Percentiles rank a stretch among this genome's conserved stretches.
These are phyloP conservation scores for Andrena cerasifolii DNA, from an alignment of 1,140 invertebrate species.

Conservation along the genomic window DNA sequence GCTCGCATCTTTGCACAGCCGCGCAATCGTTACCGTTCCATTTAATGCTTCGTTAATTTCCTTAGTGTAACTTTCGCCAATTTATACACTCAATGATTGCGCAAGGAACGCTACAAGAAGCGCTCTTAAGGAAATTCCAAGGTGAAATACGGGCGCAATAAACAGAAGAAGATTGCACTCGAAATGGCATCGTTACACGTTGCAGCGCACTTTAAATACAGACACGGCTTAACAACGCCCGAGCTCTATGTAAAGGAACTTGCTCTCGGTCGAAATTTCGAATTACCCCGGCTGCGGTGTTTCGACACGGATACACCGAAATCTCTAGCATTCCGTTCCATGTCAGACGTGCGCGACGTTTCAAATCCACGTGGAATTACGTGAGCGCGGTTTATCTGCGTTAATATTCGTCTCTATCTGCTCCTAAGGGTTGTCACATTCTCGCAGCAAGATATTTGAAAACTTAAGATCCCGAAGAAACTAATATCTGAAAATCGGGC, in stretches of 20 bases:
- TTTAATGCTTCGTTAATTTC: constrained; percentile 8
- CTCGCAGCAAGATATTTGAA: too few species aligned
- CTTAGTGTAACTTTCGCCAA: constrained; percentile 10
- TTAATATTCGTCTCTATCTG: neutral
- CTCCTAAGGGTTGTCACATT: too few species aligned
- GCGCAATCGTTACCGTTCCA: neutral
- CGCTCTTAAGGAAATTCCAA: constrained; percentile 36
- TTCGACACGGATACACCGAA: neutral
- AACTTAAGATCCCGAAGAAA: too few species aligned
- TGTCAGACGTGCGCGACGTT: too few species aligned
- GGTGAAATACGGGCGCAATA: constrained; percentile 50
- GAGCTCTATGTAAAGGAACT: constrained; percentile 22
- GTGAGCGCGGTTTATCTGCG: neutral
- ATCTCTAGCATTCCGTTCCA: neutral
- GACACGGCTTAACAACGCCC: constrained; percentile 17
- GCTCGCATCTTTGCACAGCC: neutral
- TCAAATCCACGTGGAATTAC: neutral
- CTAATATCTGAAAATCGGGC: too few species aligned
- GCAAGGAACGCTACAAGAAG: constrained; percentile 7
- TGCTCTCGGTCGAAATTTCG: neutral
- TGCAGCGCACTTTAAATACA: constrained; percentile 29
- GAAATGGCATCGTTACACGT: constrained; percentile 42
- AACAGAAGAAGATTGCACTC: constrained; percentile 43
- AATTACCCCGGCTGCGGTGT: constrained; percentile 6
- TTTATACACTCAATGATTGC: constrained; percentile 35